Evolutionary conservation across 2,113 vertebrate species (phyloP).

Genomic region (Anoura caudifer): DNA sequence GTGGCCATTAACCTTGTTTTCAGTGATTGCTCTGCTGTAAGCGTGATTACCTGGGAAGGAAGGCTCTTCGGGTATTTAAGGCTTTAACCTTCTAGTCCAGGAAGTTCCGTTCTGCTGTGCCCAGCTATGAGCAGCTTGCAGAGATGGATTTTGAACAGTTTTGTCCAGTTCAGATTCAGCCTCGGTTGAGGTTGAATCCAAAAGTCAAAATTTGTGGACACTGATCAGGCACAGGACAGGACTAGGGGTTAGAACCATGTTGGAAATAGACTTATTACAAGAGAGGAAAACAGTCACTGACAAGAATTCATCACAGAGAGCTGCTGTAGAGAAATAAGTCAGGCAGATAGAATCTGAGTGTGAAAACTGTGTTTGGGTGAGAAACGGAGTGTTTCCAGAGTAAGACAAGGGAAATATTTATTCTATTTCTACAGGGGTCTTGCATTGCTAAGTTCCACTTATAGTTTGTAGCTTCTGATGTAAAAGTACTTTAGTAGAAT

Average conservation of each 20-base stretch:
- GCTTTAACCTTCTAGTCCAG: neutral
- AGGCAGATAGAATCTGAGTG: fast-evolving
- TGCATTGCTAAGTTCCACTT: neutral
- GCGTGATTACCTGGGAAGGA: neutral
- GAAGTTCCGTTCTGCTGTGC: neutral
- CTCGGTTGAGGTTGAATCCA: neutral
- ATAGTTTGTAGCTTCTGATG: too few species aligned
- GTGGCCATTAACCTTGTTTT: neutral
- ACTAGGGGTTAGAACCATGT: neutral
- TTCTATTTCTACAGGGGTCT: neutral
- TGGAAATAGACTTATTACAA: neutral
- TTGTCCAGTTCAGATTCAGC: neutral
- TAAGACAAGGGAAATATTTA: too few species aligned
- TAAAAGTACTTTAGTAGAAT: neutral
- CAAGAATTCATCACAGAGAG: neutral
- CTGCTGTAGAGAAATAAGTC: fast-evolving
- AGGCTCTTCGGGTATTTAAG: neutral
- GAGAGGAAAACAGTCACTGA: neutral
- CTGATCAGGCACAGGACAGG: neutral
- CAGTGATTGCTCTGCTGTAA: neutral
- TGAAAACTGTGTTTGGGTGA: neutral
- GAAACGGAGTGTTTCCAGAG: neutral
- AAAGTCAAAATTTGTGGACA: neutral
- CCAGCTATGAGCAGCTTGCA: neutral
- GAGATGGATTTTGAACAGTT: neutral